A percentile compares a stretch with the other conserved stretches of the same genome.
These are phyloP conservation scores for Sebastes taczanowskii DNA, from an alignment of 2,797 vertebrate species.

Conservation along the genomic window DNA sequence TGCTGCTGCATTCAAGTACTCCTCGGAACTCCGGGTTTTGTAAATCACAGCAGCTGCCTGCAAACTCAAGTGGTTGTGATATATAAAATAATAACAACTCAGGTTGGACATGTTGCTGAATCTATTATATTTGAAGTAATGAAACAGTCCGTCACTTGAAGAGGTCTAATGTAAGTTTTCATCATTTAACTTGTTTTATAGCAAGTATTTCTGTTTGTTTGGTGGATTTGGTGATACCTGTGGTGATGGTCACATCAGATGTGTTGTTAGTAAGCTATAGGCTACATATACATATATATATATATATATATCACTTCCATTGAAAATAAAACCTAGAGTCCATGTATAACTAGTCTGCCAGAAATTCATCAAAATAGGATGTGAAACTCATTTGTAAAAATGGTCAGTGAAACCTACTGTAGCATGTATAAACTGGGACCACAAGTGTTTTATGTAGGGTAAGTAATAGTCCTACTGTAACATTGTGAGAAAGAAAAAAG, in stretches of 20 bases:
- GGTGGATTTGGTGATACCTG: neutral
- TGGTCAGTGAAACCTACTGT: neutral
- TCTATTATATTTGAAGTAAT: neutral
- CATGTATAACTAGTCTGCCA: neutral
- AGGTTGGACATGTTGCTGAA: neutral
- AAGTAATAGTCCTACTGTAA: neutral
- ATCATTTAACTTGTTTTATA: neutral
- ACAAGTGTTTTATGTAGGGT: neutral
- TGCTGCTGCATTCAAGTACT: constrained; percentile 51
- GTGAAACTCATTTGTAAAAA: neutral
- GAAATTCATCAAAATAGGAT: neutral
- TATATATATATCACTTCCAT: neutral
- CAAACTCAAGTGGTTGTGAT: neutral
- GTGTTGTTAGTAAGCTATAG: neutral
- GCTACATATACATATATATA: neutral
- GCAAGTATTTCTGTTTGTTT: neutral
- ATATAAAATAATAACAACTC: neutral
- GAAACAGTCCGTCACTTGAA: neutral
- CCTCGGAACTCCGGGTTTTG: neutral
- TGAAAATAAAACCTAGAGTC: too few relatives aligned
- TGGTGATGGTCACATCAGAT: neutral
- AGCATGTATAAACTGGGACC: neutral
- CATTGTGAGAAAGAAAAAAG: neutral
- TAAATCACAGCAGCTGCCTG: neutral
- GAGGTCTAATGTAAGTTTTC: neutral